Conservation (phyloP, 2,888 invertebrate genomes). For the Megaustenia siamemsis region DNA sequence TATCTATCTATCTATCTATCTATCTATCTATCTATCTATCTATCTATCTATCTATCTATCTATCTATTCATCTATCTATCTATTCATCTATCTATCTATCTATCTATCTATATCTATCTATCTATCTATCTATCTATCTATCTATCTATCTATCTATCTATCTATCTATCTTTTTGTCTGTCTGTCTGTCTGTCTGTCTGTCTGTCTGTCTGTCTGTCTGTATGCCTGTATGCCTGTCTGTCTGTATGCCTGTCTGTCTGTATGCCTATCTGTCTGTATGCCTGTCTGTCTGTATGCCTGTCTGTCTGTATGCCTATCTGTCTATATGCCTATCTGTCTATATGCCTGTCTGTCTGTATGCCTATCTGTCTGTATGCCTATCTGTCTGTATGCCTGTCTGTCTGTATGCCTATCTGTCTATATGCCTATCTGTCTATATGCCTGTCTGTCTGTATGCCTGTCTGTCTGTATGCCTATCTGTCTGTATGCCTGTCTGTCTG, state of each 20-base stretch:
- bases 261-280: slow-evolving; percentile 12
- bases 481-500: neutral
- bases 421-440: neutral
- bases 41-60: slow-evolving; percentile 15
- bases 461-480: neutral
- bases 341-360: neutral
- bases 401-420: neutral
- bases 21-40: neutral
- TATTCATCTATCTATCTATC: slow-evolving; percentile 23
- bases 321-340: neutral
- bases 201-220: slow-evolving; percentile 29
- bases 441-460: neutral
- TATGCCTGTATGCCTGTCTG: too few species aligned
- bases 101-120: slow-evolving; percentile 21
- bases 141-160: slow-evolving; percentile 20
- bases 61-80: slow-evolving; percentile 7
- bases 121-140: slow-evolving; percentile 21
- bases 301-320: neutral
- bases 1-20: neutral
- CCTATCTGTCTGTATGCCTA: neutral
- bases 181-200: slow-evolving; percentile 1
- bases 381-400: neutral
- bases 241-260: neutral
- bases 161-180: neutral
- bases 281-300: slow-evolving; percentile 17